Evolutionary conservation across 2,113 vertebrate genomes (phyloP).

Genomic region (Elephas maximus): DNA sequence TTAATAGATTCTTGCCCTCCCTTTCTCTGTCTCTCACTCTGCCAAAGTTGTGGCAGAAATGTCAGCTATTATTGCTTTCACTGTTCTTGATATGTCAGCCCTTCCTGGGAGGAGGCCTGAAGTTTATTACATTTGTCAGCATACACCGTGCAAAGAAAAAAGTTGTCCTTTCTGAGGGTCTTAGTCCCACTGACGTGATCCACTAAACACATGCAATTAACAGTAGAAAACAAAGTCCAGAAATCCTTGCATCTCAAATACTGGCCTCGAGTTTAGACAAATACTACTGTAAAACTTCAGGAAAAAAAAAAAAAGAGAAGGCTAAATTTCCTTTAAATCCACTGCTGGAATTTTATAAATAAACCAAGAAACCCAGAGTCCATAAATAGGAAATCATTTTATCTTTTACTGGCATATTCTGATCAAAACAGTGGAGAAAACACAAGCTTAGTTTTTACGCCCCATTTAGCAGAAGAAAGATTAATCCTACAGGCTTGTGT

Average conservation of each 20-base stretch:
- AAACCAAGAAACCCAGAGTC: background rate
- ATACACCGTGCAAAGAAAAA: constrained; percentile 47
- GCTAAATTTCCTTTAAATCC: constrained; percentile 41
- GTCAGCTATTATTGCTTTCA: background rate
- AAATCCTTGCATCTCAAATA: constrained; percentile 35
- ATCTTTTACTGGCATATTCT: constrained; percentile 43
- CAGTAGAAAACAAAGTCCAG: constrained; percentile 53
- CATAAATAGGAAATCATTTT: constrained; percentile 61
- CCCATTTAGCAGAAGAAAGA: background rate
- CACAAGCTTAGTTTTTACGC: constrained; percentile 22
- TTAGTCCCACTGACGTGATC: background rate
- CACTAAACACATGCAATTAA: constrained; percentile 39
- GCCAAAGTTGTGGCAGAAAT: constrained; percentile 29
- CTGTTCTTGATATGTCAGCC: constrained; percentile 4
- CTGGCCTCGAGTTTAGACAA: background rate
- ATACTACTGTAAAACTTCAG: background rate
- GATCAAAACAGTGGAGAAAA: constrained; percentile 59
- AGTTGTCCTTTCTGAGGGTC: constrained; percentile 46
- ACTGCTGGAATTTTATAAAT: constrained; percentile 58
- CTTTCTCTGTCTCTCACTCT: background rate
- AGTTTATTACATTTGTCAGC: constrained; percentile 38
- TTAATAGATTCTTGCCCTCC: constrained; percentile 30
- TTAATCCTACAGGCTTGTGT: background rate
- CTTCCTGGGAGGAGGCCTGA: constrained; percentile 50
- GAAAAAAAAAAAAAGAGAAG: background rate